Base-by-base conservation (phyloP, 2,888 invertebrate species). In the Hoplodrina blanda region DNA sequence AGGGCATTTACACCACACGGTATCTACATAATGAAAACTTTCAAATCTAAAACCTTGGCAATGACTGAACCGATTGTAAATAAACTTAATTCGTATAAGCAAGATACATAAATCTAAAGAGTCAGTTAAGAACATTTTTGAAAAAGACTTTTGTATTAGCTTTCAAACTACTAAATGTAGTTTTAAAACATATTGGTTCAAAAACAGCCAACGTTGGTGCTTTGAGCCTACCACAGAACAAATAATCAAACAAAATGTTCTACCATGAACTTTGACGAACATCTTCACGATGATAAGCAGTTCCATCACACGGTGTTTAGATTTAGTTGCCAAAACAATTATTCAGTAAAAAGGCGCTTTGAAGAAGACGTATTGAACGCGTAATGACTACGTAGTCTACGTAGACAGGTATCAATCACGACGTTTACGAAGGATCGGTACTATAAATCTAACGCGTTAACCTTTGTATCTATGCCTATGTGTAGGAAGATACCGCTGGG, bases 391-490 rank as follows among this genome's bases (percentile, higher is more conserved):
- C 62, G 69, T 66, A 74, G 60, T 66, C 20, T 61, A 66, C 30
- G 56, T 66, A 66, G 55, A 53, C 41, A 69, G 62, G 61, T 63
- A 78, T 79, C 79, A 79, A 79, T 79, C 79, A 67, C 70, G 11
- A 8, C 41, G 56, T 17, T 41, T 61, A 63, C 54, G 70, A n/a
- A 53, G 57, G 63, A 70, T 67, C 7, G 55, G 56, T 37, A 52
- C 49, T 37, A 78, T 78, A 64, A 79, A 79, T 78, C 78, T 70
- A 33, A 61, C n/a, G 2, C 30, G 19, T 49, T 64, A 54, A 49
- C 41, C 20, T 53, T 46, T 33, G 25, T 55, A 49, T 10, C 4
- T 62, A 19, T 30, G n/a, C 6, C 19, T 41, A n/a, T 30, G 50
- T 62, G 19, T 73, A 15, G 15, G 55, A 11, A 6, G n/a, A 50